Conservation (phyloP, 1,140 invertebrate genomes). For the Drusus annulatus region DNA sequence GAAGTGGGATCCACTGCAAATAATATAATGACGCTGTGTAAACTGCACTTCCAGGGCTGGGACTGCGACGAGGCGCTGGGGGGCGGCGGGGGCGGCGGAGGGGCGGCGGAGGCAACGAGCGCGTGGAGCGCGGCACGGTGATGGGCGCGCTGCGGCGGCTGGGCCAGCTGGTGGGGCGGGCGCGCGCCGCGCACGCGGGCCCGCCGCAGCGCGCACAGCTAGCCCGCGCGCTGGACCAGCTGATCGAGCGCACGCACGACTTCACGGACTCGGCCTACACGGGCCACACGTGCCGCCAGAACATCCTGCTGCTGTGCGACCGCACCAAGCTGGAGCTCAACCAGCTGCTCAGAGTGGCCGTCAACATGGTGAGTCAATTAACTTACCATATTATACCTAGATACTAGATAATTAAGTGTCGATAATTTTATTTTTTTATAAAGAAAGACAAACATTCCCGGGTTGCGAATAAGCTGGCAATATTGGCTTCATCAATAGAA, state of each 20-base stretch:
- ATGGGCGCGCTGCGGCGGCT: slow-evolving; percentile 68
- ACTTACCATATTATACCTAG: no score
- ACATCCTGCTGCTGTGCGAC: slow-evolving; percentile 93
- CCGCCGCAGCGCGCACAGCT: slow-evolving; percentile 81
- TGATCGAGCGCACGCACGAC: slow-evolving; percentile 97
- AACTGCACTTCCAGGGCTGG: slow-evolving; percentile 45
- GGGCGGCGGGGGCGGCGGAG: slow-evolving; percentile 48
- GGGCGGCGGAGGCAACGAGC: slow-evolving; percentile 66
- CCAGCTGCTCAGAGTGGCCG: slow-evolving; percentile 87
- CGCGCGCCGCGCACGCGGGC: slow-evolving; percentile 70
- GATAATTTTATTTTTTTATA: no score
- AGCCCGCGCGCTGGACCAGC: slow-evolving; percentile 86
- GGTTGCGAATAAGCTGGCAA: no score
- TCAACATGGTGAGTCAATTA: slow-evolving; percentile 81
- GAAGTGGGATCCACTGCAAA: no score
- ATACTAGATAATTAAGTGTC: no score
- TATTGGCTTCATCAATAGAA: no score
- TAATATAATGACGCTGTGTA: no score
- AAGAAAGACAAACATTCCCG: no score
- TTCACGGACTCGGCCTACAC: slow-evolving; percentile 99
- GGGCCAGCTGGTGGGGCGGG: slow-evolving; percentile 66
- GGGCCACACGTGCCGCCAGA: slow-evolving; percentile 95
- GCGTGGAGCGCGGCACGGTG: slow-evolving; percentile 64
- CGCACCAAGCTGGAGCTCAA: slow-evolving; percentile 89
- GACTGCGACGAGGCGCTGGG: slow-evolving; percentile 49